These are phyloP conservation scores for Iphiclides podalirius DNA, from an alignment of 2,888 invertebrate genomes.

Conservation along the genomic window DNA sequence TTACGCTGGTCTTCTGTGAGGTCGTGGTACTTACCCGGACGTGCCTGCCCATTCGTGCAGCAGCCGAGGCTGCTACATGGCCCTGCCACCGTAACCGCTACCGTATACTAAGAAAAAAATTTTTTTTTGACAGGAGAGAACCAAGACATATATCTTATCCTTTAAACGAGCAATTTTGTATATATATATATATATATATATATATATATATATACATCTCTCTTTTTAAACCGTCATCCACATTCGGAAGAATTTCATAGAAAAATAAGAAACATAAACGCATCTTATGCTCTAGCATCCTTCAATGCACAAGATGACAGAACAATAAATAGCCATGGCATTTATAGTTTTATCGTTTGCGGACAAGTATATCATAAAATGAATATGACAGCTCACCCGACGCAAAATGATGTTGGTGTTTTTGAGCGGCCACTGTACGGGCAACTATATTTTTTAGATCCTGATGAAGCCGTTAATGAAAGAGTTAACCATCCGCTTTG, in stretches of 20 bases:
- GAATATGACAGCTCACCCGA: slow-evolving; percentile 26
- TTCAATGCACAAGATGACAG: slow-evolving; percentile 26
- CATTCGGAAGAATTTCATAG: slow-evolving; percentile 25
- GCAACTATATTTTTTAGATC: slow-evolving; percentile 27
- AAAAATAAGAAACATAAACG: slow-evolving; percentile 27
- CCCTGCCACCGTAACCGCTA: too few relatives aligned
- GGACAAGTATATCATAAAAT: slow-evolving; percentile 29
- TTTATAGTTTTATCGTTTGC: slow-evolving; percentile 28
- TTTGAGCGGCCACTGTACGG: slow-evolving; percentile 26
- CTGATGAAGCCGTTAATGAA: slow-evolving; percentile 27
- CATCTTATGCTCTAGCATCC: slow-evolving; percentile 28
- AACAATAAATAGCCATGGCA: slow-evolving; percentile 26
- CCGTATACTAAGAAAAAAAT: too few relatives aligned
- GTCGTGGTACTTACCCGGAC: too few relatives aligned
- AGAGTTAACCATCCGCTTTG: slow-evolving; percentile 26
- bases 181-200: too few relatives aligned
- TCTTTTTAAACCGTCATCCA: slow-evolving; percentile 22
- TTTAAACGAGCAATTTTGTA: too few relatives aligned
- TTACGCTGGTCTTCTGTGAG: too few relatives aligned
- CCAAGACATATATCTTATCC: too few relatives aligned
- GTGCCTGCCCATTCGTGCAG: too few relatives aligned
- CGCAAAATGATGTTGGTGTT: slow-evolving; percentile 25
- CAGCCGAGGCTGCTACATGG: too few relatives aligned
- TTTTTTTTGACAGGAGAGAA: too few relatives aligned
- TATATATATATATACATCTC: too few relatives aligned